These are phyloP conservation scores for Elgaria multicarinata DNA, from an alignment of 2,113 vertebrate genomes.

Conservation along the genomic window DNA sequence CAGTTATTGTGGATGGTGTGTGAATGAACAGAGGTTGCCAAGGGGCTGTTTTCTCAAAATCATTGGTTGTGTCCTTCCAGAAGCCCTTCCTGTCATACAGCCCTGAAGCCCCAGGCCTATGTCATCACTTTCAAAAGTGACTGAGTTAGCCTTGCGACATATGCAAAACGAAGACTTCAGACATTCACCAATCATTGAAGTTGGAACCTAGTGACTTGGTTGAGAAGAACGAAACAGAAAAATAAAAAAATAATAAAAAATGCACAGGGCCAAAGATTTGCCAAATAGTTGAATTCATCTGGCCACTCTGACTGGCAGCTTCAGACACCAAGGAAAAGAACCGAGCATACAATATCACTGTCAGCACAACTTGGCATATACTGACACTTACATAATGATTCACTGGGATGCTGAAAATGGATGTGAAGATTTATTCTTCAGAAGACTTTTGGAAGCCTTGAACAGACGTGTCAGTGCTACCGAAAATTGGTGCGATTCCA, in stretches of 20 bases:
- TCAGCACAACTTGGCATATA: conserved; percentile 21
- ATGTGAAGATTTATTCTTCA: background rate
- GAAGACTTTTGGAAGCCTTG: conserved; percentile 20
- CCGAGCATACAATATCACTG: conserved; percentile 31
- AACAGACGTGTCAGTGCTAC: background rate
- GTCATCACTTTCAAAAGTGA: accelerated
- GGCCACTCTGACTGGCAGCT: background rate
- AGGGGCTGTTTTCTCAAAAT: background rate
- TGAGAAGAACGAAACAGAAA: background rate
- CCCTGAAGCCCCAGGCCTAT: background rate
- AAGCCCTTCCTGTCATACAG: background rate
- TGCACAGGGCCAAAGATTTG: accelerated
- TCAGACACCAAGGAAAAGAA: conserved; percentile 12
- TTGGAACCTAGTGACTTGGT: background rate
- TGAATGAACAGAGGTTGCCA: background rate
- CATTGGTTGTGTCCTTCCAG: background rate
- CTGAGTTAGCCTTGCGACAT: accelerated
- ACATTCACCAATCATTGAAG: background rate
- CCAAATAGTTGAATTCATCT: accelerated
- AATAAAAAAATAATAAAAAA: too few species aligned
- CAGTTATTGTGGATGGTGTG: background rate
- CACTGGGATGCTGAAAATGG: conserved; percentile 8
- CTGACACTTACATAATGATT: conserved; percentile 70
- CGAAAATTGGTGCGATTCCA: background rate
- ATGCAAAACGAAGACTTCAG: background rate